These are phyloP conservation scores for Xiphophorus hellerii DNA, from an alignment of 2,113 vertebrate genomes.

Conservation along the genomic window DNA sequence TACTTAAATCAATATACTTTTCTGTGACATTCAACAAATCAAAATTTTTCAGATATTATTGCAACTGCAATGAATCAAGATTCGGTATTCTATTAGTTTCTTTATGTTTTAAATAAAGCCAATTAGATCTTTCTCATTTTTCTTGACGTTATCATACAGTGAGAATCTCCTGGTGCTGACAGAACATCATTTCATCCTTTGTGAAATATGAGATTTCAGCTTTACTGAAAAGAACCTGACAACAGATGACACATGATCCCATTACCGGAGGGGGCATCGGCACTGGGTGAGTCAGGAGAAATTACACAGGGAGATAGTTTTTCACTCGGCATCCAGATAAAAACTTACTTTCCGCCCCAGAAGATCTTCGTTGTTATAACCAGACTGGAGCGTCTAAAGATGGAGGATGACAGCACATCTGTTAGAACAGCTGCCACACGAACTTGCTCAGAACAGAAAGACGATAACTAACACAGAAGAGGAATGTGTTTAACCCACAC, in stretches of 20 bases:
- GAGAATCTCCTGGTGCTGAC: background rate
- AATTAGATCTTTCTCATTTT: background rate
- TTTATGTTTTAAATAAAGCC: background rate
- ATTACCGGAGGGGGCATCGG: constrained; percentile 38
- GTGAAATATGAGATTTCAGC: constrained; percentile 35
- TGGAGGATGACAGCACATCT: constrained; percentile 55
- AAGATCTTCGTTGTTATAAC: constrained; percentile 99
- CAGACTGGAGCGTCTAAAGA: constrained; percentile 91
- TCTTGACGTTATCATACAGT: background rate
- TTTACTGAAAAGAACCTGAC: constrained; percentile 33
- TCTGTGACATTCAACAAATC: no score
- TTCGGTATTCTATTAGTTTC: no score
- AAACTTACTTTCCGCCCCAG: constrained; percentile 99
- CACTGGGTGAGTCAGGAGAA: constrained; percentile 24
- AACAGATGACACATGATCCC: constrained; percentile 48
- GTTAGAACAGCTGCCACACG: constrained; percentile 40
- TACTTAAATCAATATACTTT: no score
- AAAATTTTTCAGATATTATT: no score
- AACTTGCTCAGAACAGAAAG: constrained; percentile 6
- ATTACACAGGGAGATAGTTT: constrained; percentile 27
- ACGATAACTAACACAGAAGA: background rate
- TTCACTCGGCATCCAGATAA: constrained; percentile 30
- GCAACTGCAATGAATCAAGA: no score
- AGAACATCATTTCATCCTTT: constrained; percentile 11
- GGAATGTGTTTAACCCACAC: background rate